A percentile compares a stretch with the other conserved stretches of the same genome.
Evolutionary conservation across 2,113 vertebrate genomes (phyloP).

Genomic region (Microcebus lehilahytsara): DNA sequence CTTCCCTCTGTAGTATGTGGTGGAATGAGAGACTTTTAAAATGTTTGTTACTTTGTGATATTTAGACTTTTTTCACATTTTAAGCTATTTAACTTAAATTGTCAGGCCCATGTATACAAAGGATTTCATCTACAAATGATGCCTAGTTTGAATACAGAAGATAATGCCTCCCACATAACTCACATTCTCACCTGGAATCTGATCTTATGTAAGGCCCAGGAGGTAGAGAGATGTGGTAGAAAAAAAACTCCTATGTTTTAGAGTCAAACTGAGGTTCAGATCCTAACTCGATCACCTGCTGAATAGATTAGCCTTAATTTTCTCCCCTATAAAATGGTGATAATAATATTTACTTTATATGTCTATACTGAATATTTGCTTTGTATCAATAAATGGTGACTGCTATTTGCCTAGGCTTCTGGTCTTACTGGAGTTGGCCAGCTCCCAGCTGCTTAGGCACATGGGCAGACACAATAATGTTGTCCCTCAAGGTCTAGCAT

Average conservation of each 20-base stretch:
- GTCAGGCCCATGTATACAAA: neutral
- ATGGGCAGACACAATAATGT: conserved; percentile 27
- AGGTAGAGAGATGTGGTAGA: neutral
- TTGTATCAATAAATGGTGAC: conserved; percentile 55
- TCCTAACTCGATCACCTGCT: conserved; percentile 42
- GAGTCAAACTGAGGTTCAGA: conserved; percentile 46
- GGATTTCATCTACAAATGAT: conserved; percentile 30
- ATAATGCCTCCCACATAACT: neutral
- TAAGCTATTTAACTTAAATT: neutral
- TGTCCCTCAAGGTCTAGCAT: conserved; percentile 41
- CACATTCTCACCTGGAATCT: neutral
- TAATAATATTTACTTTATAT: conserved; percentile 62
- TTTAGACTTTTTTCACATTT: neutral
- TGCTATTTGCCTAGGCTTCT: conserved; percentile 53
- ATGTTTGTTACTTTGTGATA: conserved; percentile 14
- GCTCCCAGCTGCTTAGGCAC: conserved; percentile 51
- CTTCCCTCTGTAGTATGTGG: neutral
- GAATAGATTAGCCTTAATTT: conserved; percentile 60
- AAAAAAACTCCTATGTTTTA: conserved; percentile 36
- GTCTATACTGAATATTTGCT: conserved; percentile 59
- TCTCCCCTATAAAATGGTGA: conserved; percentile 65
- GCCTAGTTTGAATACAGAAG: neutral
- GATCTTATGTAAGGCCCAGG: neutral
- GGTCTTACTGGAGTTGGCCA: conserved; percentile 32
- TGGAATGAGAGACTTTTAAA: neutral